Conservation (phyloP, 23 tunicate genomes). For the Trididemnum clinides region DNA sequence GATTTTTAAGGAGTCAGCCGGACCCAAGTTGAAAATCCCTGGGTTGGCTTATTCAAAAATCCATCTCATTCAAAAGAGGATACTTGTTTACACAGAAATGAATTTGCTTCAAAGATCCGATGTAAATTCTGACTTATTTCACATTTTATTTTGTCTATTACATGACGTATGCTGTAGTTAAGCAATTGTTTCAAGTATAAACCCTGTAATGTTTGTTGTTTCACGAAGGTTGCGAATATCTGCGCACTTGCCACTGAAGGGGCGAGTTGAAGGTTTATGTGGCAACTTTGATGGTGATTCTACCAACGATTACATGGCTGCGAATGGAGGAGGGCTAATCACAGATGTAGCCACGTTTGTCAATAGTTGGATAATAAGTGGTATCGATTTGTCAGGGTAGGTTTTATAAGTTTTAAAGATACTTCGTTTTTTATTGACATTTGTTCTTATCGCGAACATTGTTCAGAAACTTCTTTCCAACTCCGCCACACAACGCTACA, state of each 20-base stretch:
- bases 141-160: too few species aligned
- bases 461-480: slow-evolving; percentile 36
- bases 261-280: slow-evolving; percentile 75
- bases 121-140: too few species aligned
- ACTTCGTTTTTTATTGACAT: not conserved
- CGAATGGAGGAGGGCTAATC: slow-evolving; percentile 51
- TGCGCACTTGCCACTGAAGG: slow-evolving; percentile 36
- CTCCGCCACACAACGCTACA: slow-evolving; percentile 27
- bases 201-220: too few species aligned
- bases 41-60: too few species aligned
- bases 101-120: too few species aligned
- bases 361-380: slow-evolving; percentile 71
- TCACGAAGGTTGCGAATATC: slow-evolving; percentile 65
- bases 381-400: slow-evolving; percentile 46
- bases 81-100: too few species aligned
- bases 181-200: too few species aligned
- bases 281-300: slow-evolving; percentile 79
- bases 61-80: too few species aligned
- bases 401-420: not conserved
- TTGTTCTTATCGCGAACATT: not conserved
- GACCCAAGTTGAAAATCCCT: too few species aligned
- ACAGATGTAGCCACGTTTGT: slow-evolving; percentile 63
- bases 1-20: too few species aligned
- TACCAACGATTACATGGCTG: slow-evolving; percentile 48
- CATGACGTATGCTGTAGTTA: too few species aligned